Percentiles rank a stretch among this genome's conserved stretches.
Conservation (phyloP, 1,140 invertebrate species). For the Venustaconcha ellipsiformis region DNA sequence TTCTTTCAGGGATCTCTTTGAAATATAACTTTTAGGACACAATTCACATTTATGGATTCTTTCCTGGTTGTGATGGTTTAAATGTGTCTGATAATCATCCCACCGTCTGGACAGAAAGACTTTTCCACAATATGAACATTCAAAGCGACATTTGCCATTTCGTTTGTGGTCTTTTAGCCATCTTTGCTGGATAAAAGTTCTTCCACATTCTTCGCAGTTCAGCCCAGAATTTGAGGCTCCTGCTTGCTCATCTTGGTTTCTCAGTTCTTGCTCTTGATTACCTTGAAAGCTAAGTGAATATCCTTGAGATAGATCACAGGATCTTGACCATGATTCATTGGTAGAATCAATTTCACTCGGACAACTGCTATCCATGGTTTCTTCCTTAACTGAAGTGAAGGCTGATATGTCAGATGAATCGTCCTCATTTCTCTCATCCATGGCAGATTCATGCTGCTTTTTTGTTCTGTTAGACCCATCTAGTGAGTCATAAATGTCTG, state of each 20-base stretch:
- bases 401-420: no score
- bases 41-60: slow-evolving; percentile 19
- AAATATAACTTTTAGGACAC: slow-evolving; percentile 25
- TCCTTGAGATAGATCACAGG: slow-evolving; percentile 15
- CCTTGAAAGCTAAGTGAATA: neutral
- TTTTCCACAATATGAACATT: slow-evolving; percentile 12
- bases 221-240: no score
- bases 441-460: no score
- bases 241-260: no score
- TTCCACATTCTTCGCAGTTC: slow-evolving; percentile 26
- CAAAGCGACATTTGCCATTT: slow-evolving; percentile 13
- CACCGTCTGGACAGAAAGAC: slow-evolving; percentile 5
- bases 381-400: no score
- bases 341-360: no score
- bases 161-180: slow-evolving; percentile 15
- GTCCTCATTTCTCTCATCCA: no score
- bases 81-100: slow-evolving; percentile 13
- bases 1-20: slow-evolving; percentile 9
- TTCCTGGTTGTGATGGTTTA: slow-evolving; percentile 16
- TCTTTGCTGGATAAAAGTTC: slow-evolving; percentile 24
- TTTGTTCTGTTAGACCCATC: no score
- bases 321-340: neutral
- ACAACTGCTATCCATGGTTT: no score
- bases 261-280: no score
- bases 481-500: no score